Evolutionary conservation across 1,140 invertebrate genomes (phyloP).

Genomic region (Popillia japonica): DNA sequence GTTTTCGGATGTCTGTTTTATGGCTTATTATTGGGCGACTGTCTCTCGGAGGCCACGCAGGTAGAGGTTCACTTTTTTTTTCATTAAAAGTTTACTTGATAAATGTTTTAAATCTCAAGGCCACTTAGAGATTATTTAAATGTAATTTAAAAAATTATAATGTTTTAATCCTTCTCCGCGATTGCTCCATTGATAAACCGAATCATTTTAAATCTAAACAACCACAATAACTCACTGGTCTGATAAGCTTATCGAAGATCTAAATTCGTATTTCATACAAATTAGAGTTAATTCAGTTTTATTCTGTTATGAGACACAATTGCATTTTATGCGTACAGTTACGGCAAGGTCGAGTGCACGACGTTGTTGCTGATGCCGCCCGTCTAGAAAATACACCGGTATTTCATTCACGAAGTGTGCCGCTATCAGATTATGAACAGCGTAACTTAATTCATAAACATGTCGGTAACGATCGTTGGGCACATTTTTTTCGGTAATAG

Average conservation of each 20-base stretch:
- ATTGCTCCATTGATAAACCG: too few species aligned
- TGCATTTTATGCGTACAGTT: background rate
- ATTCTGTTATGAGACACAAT: background rate
- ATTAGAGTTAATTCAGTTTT: constrained; percentile 7
- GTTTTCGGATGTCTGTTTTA: constrained; percentile 30
- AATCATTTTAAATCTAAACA: too few species aligned
- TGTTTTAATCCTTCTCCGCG: too few species aligned
- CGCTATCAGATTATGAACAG: background rate
- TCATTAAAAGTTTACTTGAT: too few species aligned
- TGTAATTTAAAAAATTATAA: too few species aligned
- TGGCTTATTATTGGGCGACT: background rate
- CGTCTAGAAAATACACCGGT: too few species aligned
- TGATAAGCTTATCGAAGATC: background rate
- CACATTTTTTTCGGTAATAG: background rate
- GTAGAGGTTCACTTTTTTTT: too few species aligned
- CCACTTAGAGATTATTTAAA: too few species aligned
- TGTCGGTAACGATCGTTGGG: background rate
- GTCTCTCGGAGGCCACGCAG: too few species aligned
- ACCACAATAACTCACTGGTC: too few species aligned
- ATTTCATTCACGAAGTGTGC: constrained; percentile 10
- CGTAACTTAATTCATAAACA: constrained; percentile 1
- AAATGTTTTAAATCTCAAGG: too few species aligned
- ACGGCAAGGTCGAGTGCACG: background rate
- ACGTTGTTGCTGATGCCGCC: background rate
- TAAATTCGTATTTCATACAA: background rate